A percentile compares a stretch with the other conserved stretches of the same genome.
Evolutionary conservation across 2,888 invertebrate genomes (phyloP).

Genomic region (Noctuana brunneofusca): DNA sequence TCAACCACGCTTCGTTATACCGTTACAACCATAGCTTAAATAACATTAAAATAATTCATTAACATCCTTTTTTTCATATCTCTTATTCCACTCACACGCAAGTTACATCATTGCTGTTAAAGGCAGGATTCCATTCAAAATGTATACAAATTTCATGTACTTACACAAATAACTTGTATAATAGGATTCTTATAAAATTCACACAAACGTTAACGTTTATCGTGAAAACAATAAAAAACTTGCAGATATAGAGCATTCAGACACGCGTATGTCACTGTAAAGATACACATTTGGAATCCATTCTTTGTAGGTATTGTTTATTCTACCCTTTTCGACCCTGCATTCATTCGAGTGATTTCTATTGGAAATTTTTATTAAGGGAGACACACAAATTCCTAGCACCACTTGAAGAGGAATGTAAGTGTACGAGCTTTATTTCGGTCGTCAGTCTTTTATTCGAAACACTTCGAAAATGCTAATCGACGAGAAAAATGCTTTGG

Average conservation of each 20-base stretch:
- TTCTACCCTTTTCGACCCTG: slow-evolving; percentile 56
- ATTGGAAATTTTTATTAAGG: slow-evolving; percentile 46
- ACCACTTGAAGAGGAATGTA: slow-evolving; percentile 51
- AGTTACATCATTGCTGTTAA: background rate
- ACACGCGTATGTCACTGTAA: slow-evolving; percentile 41
- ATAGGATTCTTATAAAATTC: slow-evolving; percentile 8
- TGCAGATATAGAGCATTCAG: slow-evolving; percentile 32
- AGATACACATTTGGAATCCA: slow-evolving; percentile 57
- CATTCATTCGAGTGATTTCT: slow-evolving; percentile 68
- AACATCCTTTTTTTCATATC: slow-evolving; percentile 10
- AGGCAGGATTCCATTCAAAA: slow-evolving; percentile 9
- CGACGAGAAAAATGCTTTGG: slow-evolving; percentile 42
- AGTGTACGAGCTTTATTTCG: slow-evolving; percentile 40
- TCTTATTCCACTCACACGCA: slow-evolving; percentile 5
- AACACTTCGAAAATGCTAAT: slow-evolving; percentile 9
- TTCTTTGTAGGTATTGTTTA: slow-evolving; percentile 48
- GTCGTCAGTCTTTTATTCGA: slow-evolving; percentile 21
- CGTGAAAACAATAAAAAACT: slow-evolving; percentile 12
- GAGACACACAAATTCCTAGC: slow-evolving; percentile 40
- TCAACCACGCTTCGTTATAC: background rate
- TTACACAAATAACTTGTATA: slow-evolving; percentile 2
- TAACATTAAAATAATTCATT: slow-evolving; percentile 11
- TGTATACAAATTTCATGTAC: background rate
- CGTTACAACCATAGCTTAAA: slow-evolving; percentile 5
- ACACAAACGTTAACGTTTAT: background rate